phyloP scores from a whole-genome alignment of 2,797 vertebrate genomes.

The Fistularia tabacaria region DNA sequence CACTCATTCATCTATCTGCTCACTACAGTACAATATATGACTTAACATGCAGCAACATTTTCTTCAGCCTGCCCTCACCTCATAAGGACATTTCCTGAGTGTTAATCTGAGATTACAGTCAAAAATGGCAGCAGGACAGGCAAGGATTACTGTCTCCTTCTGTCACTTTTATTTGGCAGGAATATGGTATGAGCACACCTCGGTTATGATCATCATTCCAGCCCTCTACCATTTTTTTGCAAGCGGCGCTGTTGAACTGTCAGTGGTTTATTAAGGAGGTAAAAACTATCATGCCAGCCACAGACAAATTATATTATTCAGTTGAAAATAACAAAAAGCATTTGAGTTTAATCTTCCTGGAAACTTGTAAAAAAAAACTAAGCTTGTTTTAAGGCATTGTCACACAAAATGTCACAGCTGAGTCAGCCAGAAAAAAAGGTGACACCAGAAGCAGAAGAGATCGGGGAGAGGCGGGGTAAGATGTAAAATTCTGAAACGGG shows the following conservation, averaged over 20 bases:
- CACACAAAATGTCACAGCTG: no score
- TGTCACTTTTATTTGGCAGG: slow-evolving; percentile 49
- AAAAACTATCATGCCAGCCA: slow-evolving; percentile 1
- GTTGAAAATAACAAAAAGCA: no score
- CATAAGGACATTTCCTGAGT: slow-evolving; percentile 52
- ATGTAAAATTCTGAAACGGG: no score
- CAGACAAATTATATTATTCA: neutral
- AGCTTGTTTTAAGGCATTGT: no score
- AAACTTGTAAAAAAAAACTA: no score
- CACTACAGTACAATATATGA: slow-evolving; percentile 15
- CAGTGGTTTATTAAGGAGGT: slow-evolving; percentile 15
- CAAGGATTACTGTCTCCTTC: slow-evolving; percentile 56
- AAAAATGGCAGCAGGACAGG: slow-evolving; percentile 33
- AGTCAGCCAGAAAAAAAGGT: no score
- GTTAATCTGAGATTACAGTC: slow-evolving; percentile 64
- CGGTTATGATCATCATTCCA: slow-evolving; percentile 42
- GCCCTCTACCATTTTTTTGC: slow-evolving; percentile 18
- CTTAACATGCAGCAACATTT: slow-evolving; percentile 37
- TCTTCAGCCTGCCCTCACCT: no score
- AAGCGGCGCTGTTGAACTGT: slow-evolving; percentile 19
- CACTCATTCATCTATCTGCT: slow-evolving; percentile 27
- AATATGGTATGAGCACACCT: slow-evolving; percentile 54
- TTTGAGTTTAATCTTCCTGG: no score
- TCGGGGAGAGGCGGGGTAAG: no score
- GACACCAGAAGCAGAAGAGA: no score